Evolutionary conservation across 2,888 invertebrate species (phyloP).

Genomic region (Aphodius granarius): DNA sequence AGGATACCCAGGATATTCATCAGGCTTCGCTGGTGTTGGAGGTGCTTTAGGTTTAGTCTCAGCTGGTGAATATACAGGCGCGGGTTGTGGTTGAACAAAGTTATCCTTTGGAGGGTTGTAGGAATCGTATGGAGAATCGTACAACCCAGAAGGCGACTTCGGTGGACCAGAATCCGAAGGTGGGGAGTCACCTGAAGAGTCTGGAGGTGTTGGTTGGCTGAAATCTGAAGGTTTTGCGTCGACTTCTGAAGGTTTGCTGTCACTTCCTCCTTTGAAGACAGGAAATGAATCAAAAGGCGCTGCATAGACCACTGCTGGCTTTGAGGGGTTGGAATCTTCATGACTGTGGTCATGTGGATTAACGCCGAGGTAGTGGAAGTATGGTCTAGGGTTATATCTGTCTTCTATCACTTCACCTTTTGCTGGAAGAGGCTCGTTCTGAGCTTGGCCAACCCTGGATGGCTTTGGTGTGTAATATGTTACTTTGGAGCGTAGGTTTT

Average conservation of each 20-base stretch:
- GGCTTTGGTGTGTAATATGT: conserved; percentile 30
- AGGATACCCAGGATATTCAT: conserved; percentile 22
- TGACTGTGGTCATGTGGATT: conserved; percentile 6
- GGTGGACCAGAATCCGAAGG: conserved; percentile 37
- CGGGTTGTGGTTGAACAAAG: background rate
- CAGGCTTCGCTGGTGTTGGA: conserved; percentile 28
- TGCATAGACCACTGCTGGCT: conserved; percentile 32
- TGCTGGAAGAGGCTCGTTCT: conserved; percentile 39
- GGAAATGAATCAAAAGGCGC: conserved; percentile 30
- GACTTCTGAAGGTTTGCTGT: conserved; percentile 15
- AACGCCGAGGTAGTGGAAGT: conserved; percentile 43
- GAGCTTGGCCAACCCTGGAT: conserved; percentile 30
- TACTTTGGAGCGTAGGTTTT: conserved; percentile 39
- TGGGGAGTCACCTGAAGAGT: conserved; percentile 46
- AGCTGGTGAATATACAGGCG: conserved; percentile 53
- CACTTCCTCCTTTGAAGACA: conserved; percentile 17
- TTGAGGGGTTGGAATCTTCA: conserved; percentile 10
- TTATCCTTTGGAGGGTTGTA: conserved; percentile 24
- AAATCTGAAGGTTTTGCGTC: conserved; percentile 16
- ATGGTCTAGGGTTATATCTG: conserved; percentile 50
- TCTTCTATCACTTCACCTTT: conserved; percentile 52
- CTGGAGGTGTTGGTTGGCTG: conserved; percentile 38
- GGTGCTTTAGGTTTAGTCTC: conserved; percentile 37
- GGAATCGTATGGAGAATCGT: conserved; percentile 23
- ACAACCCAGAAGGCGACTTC: conserved; percentile 9